Base-by-base conservation (phyloP, 2,797 vertebrate species). In the Hypotaenidia philippensis region DNA sequence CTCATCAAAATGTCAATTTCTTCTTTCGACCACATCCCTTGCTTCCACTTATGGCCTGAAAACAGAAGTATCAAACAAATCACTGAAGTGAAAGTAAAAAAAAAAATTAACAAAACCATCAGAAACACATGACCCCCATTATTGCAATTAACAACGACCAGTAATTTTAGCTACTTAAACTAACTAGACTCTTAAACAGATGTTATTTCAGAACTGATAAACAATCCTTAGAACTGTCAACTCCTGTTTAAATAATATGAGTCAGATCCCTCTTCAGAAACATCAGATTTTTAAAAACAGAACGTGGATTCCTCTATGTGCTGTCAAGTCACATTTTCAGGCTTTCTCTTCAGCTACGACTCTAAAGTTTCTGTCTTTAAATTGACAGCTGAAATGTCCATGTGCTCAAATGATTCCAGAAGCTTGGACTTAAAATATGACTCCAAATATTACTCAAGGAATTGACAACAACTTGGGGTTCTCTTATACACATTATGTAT, bases 11-110 rank as follows among this genome's bases (percentile, higher is more conserved):
- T 98, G 97, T 99, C 99, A 14, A 99, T 99, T 98, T 99, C 99
- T 98, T 99, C 99, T 95, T 99, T 99, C 1, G 99, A 99, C 99
- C 99, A 99, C 99, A 99, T 99, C 36, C 99, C 99, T 97, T 99
- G 99, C 86, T 99, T 99, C 99, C 99, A 99, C 93, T 99, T 99
- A 95, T 99, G 99, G 97, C 99, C 99, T 99, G 91, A 89, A 97
- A 97, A 95, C 0, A 88, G 38, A 94, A 90, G 96, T 59, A 59
- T 91, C 55, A 94, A 89, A 66, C 25, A 49, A 80, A 83, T 53
- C 40, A 87, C 52, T 50, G 34, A 89, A 89, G 82, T 29, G 63
- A 80, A 95, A 93, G 74, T 57, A 29, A 78, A 93, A 80, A 93
- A 23, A 50, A 69, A 53, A 21, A 50, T 31, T 19, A 80, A 71